Conservation (phyloP, 2,888 invertebrate genomes). For the Nomada ferruginata region DNA sequence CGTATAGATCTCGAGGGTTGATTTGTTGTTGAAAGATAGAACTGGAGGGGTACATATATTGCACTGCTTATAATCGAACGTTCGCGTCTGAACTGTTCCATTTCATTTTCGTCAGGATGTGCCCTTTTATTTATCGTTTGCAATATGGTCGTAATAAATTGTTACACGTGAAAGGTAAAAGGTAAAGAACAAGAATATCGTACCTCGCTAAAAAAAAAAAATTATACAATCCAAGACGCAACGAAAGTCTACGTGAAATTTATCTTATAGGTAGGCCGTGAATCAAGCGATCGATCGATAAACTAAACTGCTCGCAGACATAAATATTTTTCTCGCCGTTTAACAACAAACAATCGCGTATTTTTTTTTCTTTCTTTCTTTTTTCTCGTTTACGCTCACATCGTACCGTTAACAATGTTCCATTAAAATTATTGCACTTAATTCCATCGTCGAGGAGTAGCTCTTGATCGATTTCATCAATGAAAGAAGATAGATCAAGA, state of each 20-base stretch:
- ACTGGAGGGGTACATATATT: not conserved
- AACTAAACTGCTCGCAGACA: constrained; percentile 43
- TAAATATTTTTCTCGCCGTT: constrained; percentile 51
- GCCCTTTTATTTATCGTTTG: constrained; percentile 71
- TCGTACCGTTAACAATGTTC: constrained; percentile 32
- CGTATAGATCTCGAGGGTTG: not conserved
- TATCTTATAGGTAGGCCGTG: constrained; percentile 46
- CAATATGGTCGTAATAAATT: constrained; percentile 71
- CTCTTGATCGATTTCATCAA: constrained; percentile 6
- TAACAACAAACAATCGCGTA: constrained; percentile 54
- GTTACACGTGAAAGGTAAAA: constrained; percentile 72
- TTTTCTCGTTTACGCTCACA: constrained; percentile 22
- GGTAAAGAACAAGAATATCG: constrained; percentile 64
- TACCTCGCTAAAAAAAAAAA: constrained; percentile 56
- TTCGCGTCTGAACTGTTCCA: not conserved
- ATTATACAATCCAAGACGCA: constrained; percentile 62
- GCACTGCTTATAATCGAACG: not conserved
- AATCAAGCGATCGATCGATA: constrained; percentile 48
- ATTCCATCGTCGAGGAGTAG: constrained; percentile 20
- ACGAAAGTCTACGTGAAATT: constrained; percentile 44
- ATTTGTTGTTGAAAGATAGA: not conserved
- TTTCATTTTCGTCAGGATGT: constrained; percentile 47
- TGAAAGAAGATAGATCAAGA: constrained; percentile 13
- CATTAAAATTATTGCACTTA: constrained; percentile 55
- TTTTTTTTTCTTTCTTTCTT: not conserved